These are phyloP conservation scores for Diglossa brunneiventris DNA, from an alignment of 2,113 vertebrate genomes.

Conservation along the genomic window DNA sequence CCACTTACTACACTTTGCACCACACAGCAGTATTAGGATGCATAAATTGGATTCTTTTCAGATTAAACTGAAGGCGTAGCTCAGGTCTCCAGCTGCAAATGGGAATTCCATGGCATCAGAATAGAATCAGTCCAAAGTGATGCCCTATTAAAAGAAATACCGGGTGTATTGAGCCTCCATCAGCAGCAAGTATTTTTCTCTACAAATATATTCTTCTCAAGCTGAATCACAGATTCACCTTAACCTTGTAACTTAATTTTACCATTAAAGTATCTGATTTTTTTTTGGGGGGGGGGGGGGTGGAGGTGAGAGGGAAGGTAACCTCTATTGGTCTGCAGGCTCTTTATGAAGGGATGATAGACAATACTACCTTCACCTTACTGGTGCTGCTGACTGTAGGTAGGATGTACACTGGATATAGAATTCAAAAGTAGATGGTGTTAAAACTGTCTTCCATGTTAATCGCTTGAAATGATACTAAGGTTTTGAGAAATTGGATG, in stretches of 20 bases:
- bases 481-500: neutral
- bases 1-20: neutral
- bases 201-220: neutral
- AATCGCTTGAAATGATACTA: neutral
- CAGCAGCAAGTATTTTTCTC: neutral
- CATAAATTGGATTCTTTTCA: neutral
- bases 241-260: neutral
- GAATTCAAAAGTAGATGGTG: neutral
- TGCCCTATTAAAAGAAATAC: neutral
- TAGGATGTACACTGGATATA: neutral
- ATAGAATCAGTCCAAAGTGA: neutral
- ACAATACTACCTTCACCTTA: neutral
- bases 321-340: neutral
- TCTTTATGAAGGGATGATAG: neutral
- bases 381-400: neutral
- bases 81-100: neutral
- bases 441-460: neutral
- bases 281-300: fast-evolving
- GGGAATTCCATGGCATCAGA: neutral
- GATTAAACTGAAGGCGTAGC: neutral
- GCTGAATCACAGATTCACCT: neutral
- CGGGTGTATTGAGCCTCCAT: neutral
- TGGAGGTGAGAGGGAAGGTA: neutral
- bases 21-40: neutral
- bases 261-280: neutral